phyloP scores from a whole-genome alignment of 2,113 vertebrate genomes.

The Eptesicus fuscus region DNA sequence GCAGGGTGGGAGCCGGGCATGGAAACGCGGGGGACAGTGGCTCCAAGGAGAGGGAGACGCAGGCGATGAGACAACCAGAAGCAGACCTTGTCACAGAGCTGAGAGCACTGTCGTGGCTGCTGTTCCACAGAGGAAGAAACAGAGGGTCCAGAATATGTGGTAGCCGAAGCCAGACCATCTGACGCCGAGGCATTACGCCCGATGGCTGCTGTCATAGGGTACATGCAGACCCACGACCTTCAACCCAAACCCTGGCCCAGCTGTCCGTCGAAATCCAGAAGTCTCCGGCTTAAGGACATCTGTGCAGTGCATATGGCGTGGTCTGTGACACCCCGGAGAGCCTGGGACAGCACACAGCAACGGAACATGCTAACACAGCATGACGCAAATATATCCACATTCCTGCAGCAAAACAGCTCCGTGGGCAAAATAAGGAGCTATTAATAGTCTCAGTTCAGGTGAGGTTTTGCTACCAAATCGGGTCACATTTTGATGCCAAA shows the following conservation, averaged over 20 bases:
- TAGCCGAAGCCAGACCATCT: neutral
- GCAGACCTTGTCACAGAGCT: neutral
- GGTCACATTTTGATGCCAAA: neutral
- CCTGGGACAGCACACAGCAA: neutral
- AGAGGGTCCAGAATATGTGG: neutral
- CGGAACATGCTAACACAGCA: accelerated
- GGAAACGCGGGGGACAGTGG: neutral
- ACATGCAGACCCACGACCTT: neutral
- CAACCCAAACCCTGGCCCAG: neutral
- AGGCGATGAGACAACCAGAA: neutral
- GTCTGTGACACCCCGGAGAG: neutral
- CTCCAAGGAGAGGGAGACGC: neutral
- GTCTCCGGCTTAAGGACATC: neutral
- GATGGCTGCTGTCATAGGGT: accelerated
- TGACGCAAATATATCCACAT: accelerated
- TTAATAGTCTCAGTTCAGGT: neutral
- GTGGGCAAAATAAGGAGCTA: neutral
- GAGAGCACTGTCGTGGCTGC: neutral
- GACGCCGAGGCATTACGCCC: accelerated
- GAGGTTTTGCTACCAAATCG: neutral
- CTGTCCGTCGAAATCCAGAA: neutral
- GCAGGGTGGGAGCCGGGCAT: neutral
- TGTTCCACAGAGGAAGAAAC: neutral
- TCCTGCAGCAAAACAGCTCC: neutral
- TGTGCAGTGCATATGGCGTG: accelerated